Evolutionary conservation across 2,113 vertebrate species (phyloP).

Genomic region (Rutilus rutilus): DNA sequence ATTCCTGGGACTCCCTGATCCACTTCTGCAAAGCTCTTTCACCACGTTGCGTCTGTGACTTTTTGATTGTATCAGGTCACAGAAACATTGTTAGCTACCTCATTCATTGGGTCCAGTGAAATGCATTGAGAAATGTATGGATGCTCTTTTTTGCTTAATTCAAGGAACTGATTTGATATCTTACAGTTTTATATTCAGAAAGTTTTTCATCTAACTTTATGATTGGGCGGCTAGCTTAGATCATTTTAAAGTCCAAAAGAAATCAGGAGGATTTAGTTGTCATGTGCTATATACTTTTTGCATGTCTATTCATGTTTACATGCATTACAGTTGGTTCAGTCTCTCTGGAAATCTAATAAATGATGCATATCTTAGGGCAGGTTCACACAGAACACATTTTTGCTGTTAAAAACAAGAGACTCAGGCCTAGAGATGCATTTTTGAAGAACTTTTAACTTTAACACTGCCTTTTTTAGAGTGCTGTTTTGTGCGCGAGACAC

Average conservation of each 20-base stretch:
- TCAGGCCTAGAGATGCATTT: no score
- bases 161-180: neutral
- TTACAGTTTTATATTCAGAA: neutral
- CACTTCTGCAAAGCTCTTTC: constrained; percentile 8
- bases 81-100: neutral
- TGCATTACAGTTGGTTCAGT: no score
- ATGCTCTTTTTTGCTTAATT: neutral
- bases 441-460: no score
- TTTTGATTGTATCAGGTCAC: neutral
- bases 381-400: no score
- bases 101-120: neutral
- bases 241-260: neutral
- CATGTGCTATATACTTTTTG: neutral
- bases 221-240: neutral
- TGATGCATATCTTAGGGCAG: no score
- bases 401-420: no score
- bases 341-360: no score
- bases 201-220: neutral
- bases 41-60: neutral
- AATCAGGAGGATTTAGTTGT: neutral
- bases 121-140: neutral
- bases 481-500: no score
- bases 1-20: constrained; percentile 25
- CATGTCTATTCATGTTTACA: neutral
- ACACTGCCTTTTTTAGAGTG: no score